Evolutionary conservation across 1,140 invertebrate genomes (phyloP).

Genomic region (Brachionus manjavacas): DNA sequence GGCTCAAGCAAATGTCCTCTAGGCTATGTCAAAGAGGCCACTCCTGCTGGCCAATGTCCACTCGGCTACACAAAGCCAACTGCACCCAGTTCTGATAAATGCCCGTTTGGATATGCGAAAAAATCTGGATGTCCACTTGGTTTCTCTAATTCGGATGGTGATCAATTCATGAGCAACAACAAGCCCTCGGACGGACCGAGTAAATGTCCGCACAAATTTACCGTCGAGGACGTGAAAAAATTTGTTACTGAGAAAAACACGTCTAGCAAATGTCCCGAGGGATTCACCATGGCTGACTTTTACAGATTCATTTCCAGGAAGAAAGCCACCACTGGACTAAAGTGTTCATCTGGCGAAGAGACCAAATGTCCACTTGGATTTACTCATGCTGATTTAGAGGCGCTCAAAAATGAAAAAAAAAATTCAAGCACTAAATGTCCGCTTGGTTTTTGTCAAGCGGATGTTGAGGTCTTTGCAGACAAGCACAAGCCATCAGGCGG

Average conservation of each 20-base stretch:
- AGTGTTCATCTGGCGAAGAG: neutral
- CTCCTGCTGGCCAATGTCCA: neutral
- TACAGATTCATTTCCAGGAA: neutral
- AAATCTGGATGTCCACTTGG: neutral
- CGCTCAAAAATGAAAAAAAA: neutral
- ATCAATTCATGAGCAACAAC: neutral
- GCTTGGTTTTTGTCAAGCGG: neutral
- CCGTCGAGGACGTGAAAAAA: neutral
- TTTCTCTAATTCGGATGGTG: neutral
- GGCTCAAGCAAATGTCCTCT: neutral
- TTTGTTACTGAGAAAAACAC: neutral
- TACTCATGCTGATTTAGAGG: neutral
- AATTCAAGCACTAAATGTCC: neutral
- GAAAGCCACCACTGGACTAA: neutral
- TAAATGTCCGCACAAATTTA: neutral
- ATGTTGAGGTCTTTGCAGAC: neutral
- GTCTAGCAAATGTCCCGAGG: neutral
- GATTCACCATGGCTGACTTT: neutral
- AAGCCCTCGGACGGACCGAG: neutral
- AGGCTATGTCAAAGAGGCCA: neutral
- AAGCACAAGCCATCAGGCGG: neutral
- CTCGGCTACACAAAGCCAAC: neutral
- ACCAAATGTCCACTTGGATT: neutral
- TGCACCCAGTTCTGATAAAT: neutral
- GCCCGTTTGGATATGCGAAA: neutral